These are phyloP conservation scores for Agriopis leucophaearia DNA, from an alignment of 2,888 invertebrate genomes.

Conservation along the genomic window DNA sequence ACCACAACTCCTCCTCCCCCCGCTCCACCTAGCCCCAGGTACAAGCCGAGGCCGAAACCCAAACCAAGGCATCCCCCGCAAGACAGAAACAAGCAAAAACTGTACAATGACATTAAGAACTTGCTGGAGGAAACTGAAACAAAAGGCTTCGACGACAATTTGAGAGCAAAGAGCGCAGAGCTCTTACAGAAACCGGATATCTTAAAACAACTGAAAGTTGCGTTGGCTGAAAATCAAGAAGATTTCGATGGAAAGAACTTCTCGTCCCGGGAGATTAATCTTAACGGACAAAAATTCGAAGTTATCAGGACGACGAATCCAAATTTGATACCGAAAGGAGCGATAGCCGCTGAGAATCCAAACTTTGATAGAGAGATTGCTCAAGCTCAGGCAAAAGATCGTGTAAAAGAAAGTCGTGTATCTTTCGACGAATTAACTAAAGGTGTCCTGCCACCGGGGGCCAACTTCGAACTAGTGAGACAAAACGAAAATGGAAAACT, in stretches of 20 bases:
- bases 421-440: conserved; percentile 93
- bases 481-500: conserved; percentile 91
- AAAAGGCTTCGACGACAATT: conserved; percentile 82
- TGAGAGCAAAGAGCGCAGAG: conserved; percentile 83
- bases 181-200: conserved; percentile 90
- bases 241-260: conserved; percentile 89
- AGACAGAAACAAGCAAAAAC: conserved; percentile 85
- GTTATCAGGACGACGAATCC: conserved; percentile 90
- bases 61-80: conserved; percentile 77
- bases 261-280: conserved; percentile 90
- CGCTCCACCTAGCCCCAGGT: conserved; percentile 69
- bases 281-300: conserved; percentile 92
- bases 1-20: conserved; percentile 74
- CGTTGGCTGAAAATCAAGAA: conserved; percentile 89
- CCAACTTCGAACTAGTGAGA: conserved; percentile 93
- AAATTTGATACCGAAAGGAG: conserved; percentile 87
- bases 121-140: conserved; percentile 86
- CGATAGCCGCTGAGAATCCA: conserved; percentile 80
- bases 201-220: conserved; percentile 90
- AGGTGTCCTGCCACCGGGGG: conserved; percentile 91
- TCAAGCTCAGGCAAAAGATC: conserved; percentile 69
- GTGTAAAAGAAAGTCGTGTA: conserved; percentile 87
- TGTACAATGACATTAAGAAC: conserved; percentile 86
- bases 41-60: conserved; percentile 68
- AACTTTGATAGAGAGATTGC: conserved; percentile 71